These are phyloP conservation scores for Leuciscus idus DNA, from an alignment of 2,113 vertebrate species.

Conservation along the genomic window DNA sequence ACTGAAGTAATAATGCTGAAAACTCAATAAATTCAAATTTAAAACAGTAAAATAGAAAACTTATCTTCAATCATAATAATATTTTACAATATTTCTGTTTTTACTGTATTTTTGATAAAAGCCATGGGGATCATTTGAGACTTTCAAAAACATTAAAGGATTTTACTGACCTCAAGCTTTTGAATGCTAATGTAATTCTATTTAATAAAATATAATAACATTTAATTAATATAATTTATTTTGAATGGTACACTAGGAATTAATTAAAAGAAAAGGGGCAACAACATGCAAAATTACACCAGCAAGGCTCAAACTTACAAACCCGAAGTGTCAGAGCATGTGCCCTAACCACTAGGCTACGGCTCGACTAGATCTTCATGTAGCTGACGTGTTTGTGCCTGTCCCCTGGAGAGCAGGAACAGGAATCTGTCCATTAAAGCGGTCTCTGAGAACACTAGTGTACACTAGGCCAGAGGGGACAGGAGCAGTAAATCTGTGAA, in stretches of 20 bases:
- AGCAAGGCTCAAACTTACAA: background rate
- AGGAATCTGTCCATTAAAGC: constrained; percentile 32
- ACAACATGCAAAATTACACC: background rate
- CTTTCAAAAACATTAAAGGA: background rate
- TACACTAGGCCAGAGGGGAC: constrained; percentile 29
- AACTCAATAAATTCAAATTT: background rate
- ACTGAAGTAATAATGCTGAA: background rate
- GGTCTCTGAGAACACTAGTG: constrained; percentile 34
- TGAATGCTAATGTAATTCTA: background rate
- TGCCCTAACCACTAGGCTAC: background rate
- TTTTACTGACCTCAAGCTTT: background rate
- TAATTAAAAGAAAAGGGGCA: background rate
- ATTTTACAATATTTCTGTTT: background rate
- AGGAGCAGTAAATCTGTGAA: constrained; percentile 37
- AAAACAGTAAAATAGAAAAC: background rate
- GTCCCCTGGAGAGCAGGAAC: constrained; percentile 8
- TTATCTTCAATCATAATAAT: background rate
- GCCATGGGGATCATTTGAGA: background rate
- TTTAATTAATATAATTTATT: background rate
- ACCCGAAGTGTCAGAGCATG: background rate
- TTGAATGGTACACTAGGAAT: background rate
- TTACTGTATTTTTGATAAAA: background rate
- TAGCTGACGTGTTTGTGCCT: background rate
- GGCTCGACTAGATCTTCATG: background rate
- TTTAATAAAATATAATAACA: background rate